A percentile compares a stretch with the other conserved stretches of the same genome.
Conservation (phyloP, 1,140 invertebrate species). For the Papilio dardanus region DNA sequence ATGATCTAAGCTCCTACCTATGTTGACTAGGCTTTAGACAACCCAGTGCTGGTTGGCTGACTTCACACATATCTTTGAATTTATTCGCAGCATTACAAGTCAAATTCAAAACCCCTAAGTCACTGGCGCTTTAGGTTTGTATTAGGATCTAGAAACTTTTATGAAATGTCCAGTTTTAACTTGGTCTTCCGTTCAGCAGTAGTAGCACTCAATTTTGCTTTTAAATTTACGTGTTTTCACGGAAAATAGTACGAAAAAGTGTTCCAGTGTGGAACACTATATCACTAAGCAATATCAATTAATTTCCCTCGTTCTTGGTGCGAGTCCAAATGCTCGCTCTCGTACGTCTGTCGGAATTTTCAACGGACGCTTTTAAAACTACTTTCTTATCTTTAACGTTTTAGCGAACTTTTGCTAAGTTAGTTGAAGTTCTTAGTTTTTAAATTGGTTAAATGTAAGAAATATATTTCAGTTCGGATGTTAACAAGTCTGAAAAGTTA, state of each 20-base stretch:
- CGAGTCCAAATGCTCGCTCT: constrained; percentile 11
- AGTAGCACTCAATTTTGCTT: not conserved
- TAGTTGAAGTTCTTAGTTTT: constrained; percentile 20
- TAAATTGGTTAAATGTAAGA: constrained; percentile 11
- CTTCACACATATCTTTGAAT: no score
- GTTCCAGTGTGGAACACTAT: not conserved
- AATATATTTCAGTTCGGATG: constrained; percentile 7
- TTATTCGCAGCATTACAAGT: no score
- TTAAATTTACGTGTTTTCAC: not conserved
- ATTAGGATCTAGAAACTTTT: no score
- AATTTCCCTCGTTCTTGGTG: constrained; percentile 19
- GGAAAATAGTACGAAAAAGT: not conserved
- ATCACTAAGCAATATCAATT: constrained; percentile 30
- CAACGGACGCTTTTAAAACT: constrained; percentile 19
- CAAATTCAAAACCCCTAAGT: no score
- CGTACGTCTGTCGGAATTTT: constrained; percentile 5
- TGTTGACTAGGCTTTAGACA: no score
- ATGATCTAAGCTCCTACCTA: no score
- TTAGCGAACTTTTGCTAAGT: constrained; percentile 6
- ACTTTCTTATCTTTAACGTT: constrained; percentile 23
- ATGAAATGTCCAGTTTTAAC: no score
- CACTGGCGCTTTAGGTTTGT: no score
- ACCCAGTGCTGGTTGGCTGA: no score
- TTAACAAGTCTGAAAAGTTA: not conserved
- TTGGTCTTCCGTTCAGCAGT: no score